phyloP scores from a whole-genome alignment of 2,113 vertebrate genomes.

The Bettongia penicillata region DNA sequence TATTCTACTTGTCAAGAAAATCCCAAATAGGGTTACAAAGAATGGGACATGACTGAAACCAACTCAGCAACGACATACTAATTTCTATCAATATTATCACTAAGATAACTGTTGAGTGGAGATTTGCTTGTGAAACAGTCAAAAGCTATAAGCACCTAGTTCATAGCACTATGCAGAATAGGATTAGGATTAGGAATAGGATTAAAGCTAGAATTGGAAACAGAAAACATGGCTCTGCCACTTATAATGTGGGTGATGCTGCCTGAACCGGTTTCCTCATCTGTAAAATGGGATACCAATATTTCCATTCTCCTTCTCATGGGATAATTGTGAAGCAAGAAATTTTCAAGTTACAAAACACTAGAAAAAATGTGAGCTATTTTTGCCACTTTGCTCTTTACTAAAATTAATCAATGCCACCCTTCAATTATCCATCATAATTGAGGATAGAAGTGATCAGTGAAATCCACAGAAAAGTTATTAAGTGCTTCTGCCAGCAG shows the following conservation, averaged over 20 bases:
- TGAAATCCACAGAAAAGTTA: background rate
- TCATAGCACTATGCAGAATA: background rate
- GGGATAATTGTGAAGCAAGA: background rate
- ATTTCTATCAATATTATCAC: background rate
- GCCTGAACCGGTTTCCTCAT: background rate
- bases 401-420: background rate
- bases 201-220: background rate
- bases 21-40: background rate
- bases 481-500: background rate
- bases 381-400: background rate
- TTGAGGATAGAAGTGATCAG: background rate
- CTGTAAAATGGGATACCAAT: background rate
- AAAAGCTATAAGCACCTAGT: background rate
- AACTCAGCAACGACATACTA: background rate
- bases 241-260: background rate
- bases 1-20: background rate
- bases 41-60: background rate
- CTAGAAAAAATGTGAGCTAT: background rate
- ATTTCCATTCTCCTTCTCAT: background rate
- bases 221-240: background rate
- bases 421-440: background rate
- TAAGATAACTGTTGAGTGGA: background rate
- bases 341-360: background rate
- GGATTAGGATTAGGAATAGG: too few relatives aligned
- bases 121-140: background rate